phyloP scores from a whole-genome alignment of 2,113 vertebrate species.

The Silurus glanis region DNA sequence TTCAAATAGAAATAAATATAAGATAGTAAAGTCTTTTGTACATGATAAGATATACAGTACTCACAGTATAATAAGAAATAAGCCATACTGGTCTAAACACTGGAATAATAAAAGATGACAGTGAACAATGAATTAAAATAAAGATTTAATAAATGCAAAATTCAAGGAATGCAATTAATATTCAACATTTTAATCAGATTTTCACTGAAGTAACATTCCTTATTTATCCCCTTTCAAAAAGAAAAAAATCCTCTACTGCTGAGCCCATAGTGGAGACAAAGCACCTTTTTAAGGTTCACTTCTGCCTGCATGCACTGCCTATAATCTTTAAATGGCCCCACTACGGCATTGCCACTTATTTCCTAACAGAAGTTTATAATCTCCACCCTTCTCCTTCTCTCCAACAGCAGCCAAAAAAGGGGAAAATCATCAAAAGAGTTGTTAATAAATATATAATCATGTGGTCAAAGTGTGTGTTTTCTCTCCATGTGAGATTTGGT shows the following conservation, averaged over 20 bases:
- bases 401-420: conserved; percentile 49
- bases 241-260: conserved; percentile 32
- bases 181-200: conserved; percentile 59
- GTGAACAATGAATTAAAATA: neutral
- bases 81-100: neutral
- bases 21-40: neutral
- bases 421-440: conserved; percentile 68
- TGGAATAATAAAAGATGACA: neutral
- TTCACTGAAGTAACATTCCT: conserved; percentile 20
- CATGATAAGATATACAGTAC: neutral
- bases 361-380: conserved; percentile 62
- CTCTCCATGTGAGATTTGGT: conserved; percentile 75
- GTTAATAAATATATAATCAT: conserved; percentile 80
- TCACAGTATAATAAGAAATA: neutral
- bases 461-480: conserved; percentile 76
- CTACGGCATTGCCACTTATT: conserved; percentile 58
- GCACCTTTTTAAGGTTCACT: conserved; percentile 71
- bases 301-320: conserved; percentile 58
- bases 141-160: neutral
- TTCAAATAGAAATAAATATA: neutral
- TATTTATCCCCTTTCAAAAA: conserved; percentile 21
- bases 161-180: conserved; percentile 58
- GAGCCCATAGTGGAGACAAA: conserved; percentile 65
- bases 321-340: conserved; percentile 57
- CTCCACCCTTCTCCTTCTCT: conserved; percentile 46